Evolutionary conservation across 2,113 vertebrate species (phyloP).

Genomic region (Alouatta palliata): DNA sequence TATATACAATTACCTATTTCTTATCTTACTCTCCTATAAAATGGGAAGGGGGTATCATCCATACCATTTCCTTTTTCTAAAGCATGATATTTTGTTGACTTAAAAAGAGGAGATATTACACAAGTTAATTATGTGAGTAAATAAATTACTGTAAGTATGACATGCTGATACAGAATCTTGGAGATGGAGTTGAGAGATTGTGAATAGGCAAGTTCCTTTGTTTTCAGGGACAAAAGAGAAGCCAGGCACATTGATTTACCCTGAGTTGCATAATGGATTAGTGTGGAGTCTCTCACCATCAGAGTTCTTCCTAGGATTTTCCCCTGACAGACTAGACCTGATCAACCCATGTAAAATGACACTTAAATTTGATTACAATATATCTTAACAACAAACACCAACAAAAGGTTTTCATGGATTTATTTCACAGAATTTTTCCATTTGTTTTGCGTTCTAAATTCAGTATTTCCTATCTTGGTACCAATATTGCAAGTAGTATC

Average conservation of each 20-base stretch:
- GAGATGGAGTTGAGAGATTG: not conserved
- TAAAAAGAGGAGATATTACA: not conserved
- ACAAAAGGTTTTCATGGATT: not conserved
- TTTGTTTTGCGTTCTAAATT: not conserved
- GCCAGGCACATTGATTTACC: not conserved
- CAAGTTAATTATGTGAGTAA: conserved; percentile 30
- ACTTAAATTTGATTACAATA: not conserved
- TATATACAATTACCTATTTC: not conserved
- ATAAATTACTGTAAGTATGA: not conserved
- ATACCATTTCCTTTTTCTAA: not conserved
- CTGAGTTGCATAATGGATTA: not conserved
- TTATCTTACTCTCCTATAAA: not conserved
- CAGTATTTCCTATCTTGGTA: not conserved
- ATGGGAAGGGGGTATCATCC: not conserved
- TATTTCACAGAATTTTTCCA: not conserved
- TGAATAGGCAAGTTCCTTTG: not conserved
- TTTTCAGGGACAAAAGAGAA: not conserved
- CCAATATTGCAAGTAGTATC: not conserved
- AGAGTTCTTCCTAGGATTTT: not conserved
- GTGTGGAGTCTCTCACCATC: not conserved
- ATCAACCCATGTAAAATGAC: not conserved
- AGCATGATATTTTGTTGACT: not conserved
- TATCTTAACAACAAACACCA: not conserved
- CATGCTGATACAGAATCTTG: not conserved
- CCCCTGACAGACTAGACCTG: not conserved